phyloP scores from a whole-genome alignment of 2,797 vertebrate genomes.

The Gobio occitaniae region DNA sequence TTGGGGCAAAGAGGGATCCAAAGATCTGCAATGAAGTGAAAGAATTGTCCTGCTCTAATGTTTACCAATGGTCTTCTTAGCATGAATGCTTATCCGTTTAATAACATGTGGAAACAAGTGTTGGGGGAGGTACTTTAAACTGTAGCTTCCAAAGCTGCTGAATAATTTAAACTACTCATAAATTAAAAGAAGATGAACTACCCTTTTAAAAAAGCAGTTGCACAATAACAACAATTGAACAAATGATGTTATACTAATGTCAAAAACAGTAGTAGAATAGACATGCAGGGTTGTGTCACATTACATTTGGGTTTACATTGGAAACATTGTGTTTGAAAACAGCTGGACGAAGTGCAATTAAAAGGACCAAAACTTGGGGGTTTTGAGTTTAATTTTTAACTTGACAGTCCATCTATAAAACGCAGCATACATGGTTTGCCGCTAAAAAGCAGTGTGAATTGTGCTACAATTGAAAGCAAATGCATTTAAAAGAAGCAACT shows the following conservation, averaged over 20 bases:
- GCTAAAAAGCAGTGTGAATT: background rate
- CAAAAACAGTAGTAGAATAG: background rate
- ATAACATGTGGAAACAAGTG: conserved; percentile 13
- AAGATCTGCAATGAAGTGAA: background rate
- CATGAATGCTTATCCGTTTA: background rate
- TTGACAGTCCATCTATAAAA: background rate
- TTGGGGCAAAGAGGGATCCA: conserved; percentile 29
- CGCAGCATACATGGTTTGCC: background rate
- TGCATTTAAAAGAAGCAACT: background rate
- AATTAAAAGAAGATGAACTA: background rate
- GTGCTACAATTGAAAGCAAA: background rate
- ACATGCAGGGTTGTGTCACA: background rate
- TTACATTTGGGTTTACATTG: background rate
- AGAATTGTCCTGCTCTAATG: conserved; percentile 56
- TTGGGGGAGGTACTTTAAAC: background rate
- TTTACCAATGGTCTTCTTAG: conserved; percentile 63
- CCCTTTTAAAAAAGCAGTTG: background rate
- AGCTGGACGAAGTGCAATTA: background rate
- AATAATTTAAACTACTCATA: background rate
- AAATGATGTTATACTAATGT: background rate
- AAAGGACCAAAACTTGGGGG: background rate
- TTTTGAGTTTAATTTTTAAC: background rate
- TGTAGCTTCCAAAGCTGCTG: background rate
- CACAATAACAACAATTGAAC: background rate
- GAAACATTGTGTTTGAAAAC: background rate